Percentiles rank a stretch among this genome's conserved stretches.
Evolutionary conservation across 2,888 invertebrate genomes (phyloP).

Genomic region (Drosophila cognata): DNA sequence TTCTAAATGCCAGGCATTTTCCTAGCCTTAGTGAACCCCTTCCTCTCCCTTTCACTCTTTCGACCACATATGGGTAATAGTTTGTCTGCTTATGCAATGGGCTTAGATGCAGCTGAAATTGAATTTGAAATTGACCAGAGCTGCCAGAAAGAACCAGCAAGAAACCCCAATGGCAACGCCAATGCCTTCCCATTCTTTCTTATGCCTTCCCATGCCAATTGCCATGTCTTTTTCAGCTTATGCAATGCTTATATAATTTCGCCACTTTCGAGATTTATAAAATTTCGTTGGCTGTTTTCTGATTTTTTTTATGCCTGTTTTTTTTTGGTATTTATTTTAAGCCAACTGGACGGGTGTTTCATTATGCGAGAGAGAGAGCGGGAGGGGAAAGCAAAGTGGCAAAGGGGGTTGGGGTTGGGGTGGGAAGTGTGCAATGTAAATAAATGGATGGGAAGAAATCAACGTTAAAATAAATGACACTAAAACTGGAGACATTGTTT

Average conservation of each 20-base stretch:
- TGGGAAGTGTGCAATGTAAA: constrained; percentile 78
- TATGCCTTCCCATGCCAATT: constrained; percentile 15
- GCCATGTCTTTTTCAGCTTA: constrained; percentile 53
- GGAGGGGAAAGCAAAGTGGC: not conserved
- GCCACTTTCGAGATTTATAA: constrained; percentile 78
- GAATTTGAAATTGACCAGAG: constrained; percentile 68
- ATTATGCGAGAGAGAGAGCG: constrained; percentile 50
- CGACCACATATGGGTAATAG: not conserved
- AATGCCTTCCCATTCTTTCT: not conserved
- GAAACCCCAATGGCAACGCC: constrained; percentile 9
- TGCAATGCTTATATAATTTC: constrained; percentile 78
- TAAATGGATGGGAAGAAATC: constrained; percentile 82
- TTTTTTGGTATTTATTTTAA: constrained; percentile 50
- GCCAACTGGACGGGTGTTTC: constrained; percentile 75
- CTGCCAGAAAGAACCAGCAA: constrained; percentile 15
- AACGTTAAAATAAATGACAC: constrained; percentile 83
- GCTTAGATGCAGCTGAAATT: constrained; percentile 54
- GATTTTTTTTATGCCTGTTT: constrained; percentile 9
- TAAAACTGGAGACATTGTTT: constrained; percentile 79
- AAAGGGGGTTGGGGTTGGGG: constrained; percentile 11
- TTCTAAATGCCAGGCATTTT: constrained; percentile 76
- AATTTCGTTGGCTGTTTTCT: constrained; percentile 32
- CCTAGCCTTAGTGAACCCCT: constrained; percentile 5
- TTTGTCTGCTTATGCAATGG: constrained; percentile 61
- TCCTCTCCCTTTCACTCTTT: not conserved